Conservation (phyloP, 2,888 invertebrate genomes). For the Neoitamus cyanurus region DNA sequence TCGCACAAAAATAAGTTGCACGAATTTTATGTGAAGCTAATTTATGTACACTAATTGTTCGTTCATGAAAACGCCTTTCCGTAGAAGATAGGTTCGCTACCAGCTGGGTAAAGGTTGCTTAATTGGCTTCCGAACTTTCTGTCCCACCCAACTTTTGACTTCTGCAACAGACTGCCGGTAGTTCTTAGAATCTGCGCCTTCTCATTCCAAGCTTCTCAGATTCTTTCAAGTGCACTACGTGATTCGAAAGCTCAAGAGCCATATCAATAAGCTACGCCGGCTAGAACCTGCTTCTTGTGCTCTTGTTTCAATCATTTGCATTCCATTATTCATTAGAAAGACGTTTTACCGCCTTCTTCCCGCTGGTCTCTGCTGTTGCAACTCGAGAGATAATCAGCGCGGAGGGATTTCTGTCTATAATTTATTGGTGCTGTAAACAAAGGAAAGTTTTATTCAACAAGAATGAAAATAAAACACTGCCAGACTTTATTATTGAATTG, state of each 20-base stretch:
- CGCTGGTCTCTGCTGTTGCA: not conserved
- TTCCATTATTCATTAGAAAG: constrained; percentile 18
- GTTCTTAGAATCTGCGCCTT: not conserved
- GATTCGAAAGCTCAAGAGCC: constrained; percentile 7
- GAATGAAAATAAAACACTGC: not conserved
- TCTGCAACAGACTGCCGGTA: not conserved
- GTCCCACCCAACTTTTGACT: not conserved
- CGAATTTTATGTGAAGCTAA: not conserved
- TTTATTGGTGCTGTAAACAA: constrained; percentile 13
- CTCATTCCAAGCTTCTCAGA: not conserved
- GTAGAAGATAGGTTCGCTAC: not conserved
- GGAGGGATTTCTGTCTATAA: not conserved
- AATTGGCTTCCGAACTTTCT: not conserved
- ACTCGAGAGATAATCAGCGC: not conserved
- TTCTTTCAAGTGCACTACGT: constrained; percentile 4
- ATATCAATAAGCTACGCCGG: not conserved
- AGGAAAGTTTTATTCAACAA: not conserved
- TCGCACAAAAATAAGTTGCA: not conserved
- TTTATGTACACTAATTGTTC: not conserved
- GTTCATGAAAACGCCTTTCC: not conserved
- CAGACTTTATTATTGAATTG: not conserved
- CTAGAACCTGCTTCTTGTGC: not conserved
- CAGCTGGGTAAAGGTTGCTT: not conserved
- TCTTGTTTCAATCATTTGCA: not conserved
- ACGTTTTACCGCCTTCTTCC: not conserved